phyloP scores from a whole-genome alignment of 2,888 invertebrate genomes.

The Megastigmus dorsalis region DNA sequence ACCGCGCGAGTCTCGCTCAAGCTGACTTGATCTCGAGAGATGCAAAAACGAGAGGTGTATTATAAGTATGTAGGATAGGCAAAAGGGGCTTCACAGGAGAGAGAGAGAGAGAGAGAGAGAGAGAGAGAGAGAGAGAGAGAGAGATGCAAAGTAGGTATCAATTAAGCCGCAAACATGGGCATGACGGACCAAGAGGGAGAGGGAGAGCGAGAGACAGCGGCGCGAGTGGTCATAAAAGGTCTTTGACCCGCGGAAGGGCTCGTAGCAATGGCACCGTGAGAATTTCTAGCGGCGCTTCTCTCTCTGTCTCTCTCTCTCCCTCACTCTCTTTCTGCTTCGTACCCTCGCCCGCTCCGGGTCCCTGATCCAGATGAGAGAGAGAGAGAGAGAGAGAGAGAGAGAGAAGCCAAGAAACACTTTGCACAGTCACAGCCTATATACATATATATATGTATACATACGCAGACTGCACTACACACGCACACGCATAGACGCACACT shows the following conservation, averaged over 20 bases:
- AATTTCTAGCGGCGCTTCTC: slow-evolving; percentile 60
- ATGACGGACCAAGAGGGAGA: slow-evolving; percentile 3
- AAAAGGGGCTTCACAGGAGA: too few relatives aligned
- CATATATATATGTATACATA: too few relatives aligned
- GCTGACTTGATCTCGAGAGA: too few relatives aligned
- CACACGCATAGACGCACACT: neutral
- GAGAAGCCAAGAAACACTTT: slow-evolving; percentile 1
- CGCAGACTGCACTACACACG: neutral
- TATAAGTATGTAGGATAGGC: too few relatives aligned
- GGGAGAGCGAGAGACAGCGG: slow-evolving; percentile 31
- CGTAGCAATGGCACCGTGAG: slow-evolving; percentile 69
- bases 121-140: slow-evolving; percentile 4
- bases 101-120: neutral
- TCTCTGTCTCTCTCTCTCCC: slow-evolving; percentile 4
- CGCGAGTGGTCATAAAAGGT: slow-evolving; percentile 55
- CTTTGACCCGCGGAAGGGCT: slow-evolving; percentile 58
- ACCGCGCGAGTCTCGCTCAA: too few relatives aligned
- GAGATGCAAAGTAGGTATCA: slow-evolving; percentile 34
- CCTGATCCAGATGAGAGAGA: slow-evolving; percentile 32
- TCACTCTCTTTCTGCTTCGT: neutral
- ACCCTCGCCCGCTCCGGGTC: neutral
- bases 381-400: neutral
- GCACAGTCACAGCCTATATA: too few relatives aligned
- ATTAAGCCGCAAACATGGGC: slow-evolving; percentile 24
- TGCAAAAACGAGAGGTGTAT: slow-evolving; percentile 16